Evolutionary conservation across 1,140 invertebrate species (phyloP), one percentile per base, ranked within the genome.

Genomic region (Micrasema longulum): DNA sequence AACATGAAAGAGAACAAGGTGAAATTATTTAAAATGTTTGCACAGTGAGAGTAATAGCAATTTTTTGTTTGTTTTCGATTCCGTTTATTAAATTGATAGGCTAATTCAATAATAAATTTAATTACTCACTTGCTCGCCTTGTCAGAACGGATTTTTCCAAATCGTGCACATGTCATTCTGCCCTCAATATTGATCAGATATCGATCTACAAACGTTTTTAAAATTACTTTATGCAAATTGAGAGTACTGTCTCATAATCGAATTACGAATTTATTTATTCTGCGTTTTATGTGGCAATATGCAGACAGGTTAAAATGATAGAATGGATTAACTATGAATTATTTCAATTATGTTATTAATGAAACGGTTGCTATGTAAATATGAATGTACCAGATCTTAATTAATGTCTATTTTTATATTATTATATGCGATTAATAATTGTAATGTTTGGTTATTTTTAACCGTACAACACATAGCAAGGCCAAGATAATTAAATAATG

Each of bases 1-100:
- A 31, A 14, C 26, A 50, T 36, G 45, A 66, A 66, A 66, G 47
- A 23, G 63, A 45, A 52, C 63, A 66, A 66, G 63, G 63, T 52
- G 18, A 31, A 47, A 31, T 20, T 5, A 43, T 11, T 45, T 45
- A 63, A 63, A 47, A 16, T 45, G 23, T 63, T 63, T 63, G 60
- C 36, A 45, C 26, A 47, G 35, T 60, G 5, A 36, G 10, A 60
- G n/a, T 38, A 60, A 63, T 63, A 1, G 20, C n/a, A 23, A 45
- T 47, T 18, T 63, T 47, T 47, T 63, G 43, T 63, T 63, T 63
- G 60, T 63, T 63, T 45, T 47, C 16, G 47, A 47, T 22, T 14
- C 22, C n/a, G 60, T 63, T 47, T 26, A 47, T 63, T 47, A 63
- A 63, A 63, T 14, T 47, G 16, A 47, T 26, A 6, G 43, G 31